These are phyloP conservation scores for Protosalanx chinensis DNA, from an alignment of 2,797 vertebrate species.

Conservation along the genomic window DNA sequence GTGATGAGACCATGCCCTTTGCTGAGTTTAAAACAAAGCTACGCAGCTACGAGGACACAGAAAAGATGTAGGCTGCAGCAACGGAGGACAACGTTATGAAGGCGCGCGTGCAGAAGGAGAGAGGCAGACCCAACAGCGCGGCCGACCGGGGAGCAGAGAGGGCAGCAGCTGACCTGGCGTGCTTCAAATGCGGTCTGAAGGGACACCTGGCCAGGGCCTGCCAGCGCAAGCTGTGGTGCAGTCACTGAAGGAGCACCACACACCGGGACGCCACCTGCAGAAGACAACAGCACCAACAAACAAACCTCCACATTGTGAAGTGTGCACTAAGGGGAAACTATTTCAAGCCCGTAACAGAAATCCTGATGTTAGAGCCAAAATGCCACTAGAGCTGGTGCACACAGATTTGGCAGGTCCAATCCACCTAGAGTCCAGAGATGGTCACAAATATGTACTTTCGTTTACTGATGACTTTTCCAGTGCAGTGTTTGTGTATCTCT, in stretches of 20 bases:
- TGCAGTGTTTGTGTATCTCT: conserved; percentile 21
- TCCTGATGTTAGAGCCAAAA: conserved; percentile 17
- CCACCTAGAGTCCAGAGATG: conserved; percentile 17
- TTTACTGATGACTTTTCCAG: conserved; percentile 27
- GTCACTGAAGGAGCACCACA: background rate
- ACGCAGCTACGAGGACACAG: conserved; percentile 18
- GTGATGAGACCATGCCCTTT: conserved; percentile 26
- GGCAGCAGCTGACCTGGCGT: background rate
- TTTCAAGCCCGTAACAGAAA: conserved; percentile 20
- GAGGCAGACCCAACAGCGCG: background rate
- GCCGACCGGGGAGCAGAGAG: too few relatives aligned
- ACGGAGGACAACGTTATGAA: conserved; percentile 28
- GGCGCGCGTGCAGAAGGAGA: conserved; percentile 14
- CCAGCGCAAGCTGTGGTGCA: too few relatives aligned
- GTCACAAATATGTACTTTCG: conserved; percentile 7
- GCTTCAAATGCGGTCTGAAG: conserved; percentile 38
- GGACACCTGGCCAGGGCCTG: conserved; percentile 29
- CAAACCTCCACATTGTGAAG: conserved; percentile 17
- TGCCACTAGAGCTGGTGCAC: conserved; percentile 19
- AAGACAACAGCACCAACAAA: conserved; percentile 4
- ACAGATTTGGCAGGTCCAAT: conserved; percentile 31
- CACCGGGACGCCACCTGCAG: conserved; percentile 16
- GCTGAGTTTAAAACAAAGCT: conserved; percentile 42
- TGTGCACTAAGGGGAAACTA: conserved; percentile 22
- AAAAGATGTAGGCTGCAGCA: background rate